Base-by-base conservation (phyloP, 2,888 invertebrate species). In the Nemotelus nigrinus region DNA sequence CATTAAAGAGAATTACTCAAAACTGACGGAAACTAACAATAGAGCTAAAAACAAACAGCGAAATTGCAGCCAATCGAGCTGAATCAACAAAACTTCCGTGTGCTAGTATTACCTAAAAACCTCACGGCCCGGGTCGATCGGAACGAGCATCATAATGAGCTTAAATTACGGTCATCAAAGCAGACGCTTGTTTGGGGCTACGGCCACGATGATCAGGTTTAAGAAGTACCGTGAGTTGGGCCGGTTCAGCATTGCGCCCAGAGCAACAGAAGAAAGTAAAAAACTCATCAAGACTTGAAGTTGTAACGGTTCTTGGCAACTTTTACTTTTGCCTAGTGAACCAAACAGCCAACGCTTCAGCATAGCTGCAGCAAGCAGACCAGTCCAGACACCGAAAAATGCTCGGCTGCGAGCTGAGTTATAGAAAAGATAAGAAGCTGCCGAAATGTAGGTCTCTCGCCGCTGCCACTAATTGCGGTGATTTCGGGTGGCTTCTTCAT, bases 261-360 rank as follows among this genome's bases (percentile, higher is more conserved):
- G n/a, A 70, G 55, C 8, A 45, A 48, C 74, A n/a, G 60, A 74
- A 60, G 74, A 74, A 74, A 74, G 74, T 60, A 74, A 50, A 74
- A 74, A 48, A 74, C 48, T 10, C 58, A 47, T 72, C 72, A 60
- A 6, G 72, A 68, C 44, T 48, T 47, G 2, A 60, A 63, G 60
- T 50, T 8, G 63, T 74, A 74, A 74, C 74, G 74, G 63, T 74
- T 60, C 39, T 47, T 10, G 43, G 74, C 60, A 74, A 74, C 74
- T 74, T 74, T 74, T 74, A 74, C 74, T 74, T 74, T 74, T 74
- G 50, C 74, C 44, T 8, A 60, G 25, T 25, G 25, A 63, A 10
- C 53, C 10, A 10, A 53, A 43, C 63, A 63, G 7, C 63, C 3
- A 4, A 39, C 41, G 43, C 63, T 43, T 39, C 63, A 43, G 43